Conservation (phyloP, 2,113 vertebrate genomes). For the Pyxicephalus adspersus region DNA sequence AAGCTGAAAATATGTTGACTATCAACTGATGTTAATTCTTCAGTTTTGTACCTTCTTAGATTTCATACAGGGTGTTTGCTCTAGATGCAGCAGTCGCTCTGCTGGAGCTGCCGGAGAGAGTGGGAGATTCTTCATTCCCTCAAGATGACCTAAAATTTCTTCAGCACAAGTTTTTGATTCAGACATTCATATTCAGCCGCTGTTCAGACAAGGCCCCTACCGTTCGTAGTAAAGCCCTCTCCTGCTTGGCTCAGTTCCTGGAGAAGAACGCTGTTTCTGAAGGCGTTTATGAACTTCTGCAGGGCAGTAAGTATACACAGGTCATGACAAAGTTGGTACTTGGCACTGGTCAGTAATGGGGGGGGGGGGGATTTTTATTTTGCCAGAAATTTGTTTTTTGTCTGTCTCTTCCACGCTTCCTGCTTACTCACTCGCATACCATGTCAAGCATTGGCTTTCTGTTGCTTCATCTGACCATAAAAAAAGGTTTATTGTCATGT, state of each 20-base stretch:
- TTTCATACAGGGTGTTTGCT: conserved; percentile 83
- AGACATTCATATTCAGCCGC: conserved; percentile 81
- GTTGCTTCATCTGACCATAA: too few relatives aligned
- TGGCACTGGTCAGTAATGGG: too few relatives aligned
- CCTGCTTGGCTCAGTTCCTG: conserved; percentile 85
- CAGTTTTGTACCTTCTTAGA: conserved; percentile 64
- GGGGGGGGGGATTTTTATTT: too few relatives aligned
- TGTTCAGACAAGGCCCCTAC: conserved; percentile 80
- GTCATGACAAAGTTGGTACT: too few relatives aligned
- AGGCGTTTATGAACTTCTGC: conserved; percentile 77
- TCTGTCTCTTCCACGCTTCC: too few relatives aligned
- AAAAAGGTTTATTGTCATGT: too few relatives aligned
- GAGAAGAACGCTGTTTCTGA: conserved; percentile 72
- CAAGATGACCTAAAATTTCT: conserved; percentile 72
- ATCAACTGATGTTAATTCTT: too few relatives aligned
- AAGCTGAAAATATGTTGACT: too few relatives aligned
- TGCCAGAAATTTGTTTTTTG: too few relatives aligned
- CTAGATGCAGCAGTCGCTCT: conserved; percentile 87
- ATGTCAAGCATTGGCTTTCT: too few relatives aligned
- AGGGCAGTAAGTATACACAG: conserved; percentile 78
- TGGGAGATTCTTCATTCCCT: conserved; percentile 62
- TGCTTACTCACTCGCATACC: too few relatives aligned
- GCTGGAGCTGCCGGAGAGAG: conserved; percentile 80
- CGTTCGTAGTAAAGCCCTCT: conserved; percentile 84
- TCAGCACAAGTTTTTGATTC: conserved; percentile 85